A percentile compares a stretch with the other conserved stretches of the same genome.
phyloP scores from a whole-genome alignment of 30 jellyfish, hydroid and myxozoan species.

The Nemopilema nomurai region DNA sequence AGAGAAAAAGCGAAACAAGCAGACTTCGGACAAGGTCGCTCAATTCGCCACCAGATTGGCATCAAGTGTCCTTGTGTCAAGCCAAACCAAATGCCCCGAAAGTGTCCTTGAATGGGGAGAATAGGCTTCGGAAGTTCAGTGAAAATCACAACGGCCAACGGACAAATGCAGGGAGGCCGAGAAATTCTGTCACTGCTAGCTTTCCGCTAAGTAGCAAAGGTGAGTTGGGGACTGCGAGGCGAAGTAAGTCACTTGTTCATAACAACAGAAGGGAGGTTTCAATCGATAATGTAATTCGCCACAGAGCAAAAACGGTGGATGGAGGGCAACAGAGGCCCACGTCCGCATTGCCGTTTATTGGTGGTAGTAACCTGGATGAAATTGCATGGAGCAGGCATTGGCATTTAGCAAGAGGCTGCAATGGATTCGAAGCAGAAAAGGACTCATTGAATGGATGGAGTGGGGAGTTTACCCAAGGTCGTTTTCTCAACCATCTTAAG shows the following conservation, averaged over 20 bases:
- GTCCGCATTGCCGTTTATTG: neutral
- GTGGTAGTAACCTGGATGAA: constrained; percentile 5
- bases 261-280: neutral
- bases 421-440: neutral
- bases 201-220: neutral
- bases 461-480: neutral
- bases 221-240: neutral
- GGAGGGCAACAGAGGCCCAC: neutral
- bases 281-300: neutral
- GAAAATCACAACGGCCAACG: neutral
- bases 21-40: constrained; percentile 10
- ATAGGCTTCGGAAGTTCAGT: neutral
- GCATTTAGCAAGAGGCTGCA: constrained; percentile 10
- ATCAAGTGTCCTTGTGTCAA: neutral
- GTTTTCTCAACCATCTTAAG: neutral
- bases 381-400: constrained; percentile 34
- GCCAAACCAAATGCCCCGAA: neutral
- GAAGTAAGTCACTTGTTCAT: constrained; percentile 10
- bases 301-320: neutral
- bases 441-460: neutral
- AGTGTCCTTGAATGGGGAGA: neutral
- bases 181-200: neutral
- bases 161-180: neutral
- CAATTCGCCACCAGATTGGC: constrained; percentile 13
- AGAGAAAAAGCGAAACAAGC: neutral